Evolutionary conservation across 2,888 invertebrate genomes (phyloP), one percentile per base, ranked within the genome.

Genomic region (Aporophyla lueneburgensis): DNA sequence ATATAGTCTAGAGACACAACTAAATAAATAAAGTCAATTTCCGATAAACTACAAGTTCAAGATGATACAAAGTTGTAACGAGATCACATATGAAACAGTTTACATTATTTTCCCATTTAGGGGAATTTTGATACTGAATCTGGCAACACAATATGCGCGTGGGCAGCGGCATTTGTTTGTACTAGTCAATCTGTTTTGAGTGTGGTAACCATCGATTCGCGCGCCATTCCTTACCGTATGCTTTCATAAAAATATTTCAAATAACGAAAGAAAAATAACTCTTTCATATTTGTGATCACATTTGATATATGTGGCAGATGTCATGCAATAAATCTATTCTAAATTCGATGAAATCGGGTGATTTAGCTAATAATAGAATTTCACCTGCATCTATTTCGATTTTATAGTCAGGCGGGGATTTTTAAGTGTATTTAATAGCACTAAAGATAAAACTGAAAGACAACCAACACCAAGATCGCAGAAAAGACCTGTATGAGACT

Each of bases 181-280:
- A 80, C 74, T 79, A 88, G 76, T 80, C 80, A 78, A 83, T 85
- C 79, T 88, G 88, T 81, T 88, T 86, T 73, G 75, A 85, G 83
- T 86, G 83, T 86, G 85, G 88, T 85, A 79, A 86, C 83, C 74
- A 59, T 88, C 83, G 81, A 83, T 83, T 80, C 77, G 72, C 85
- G 66, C 78, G 51, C 62, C 67, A 61, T 83, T 75, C 71, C 76
- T 81, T 76, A 83, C 63, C 46, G 67, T 58, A 58, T 63, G 70
- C 66, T 81, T 86, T 80, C 74, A 86, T 87, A 84, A 83, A 81
- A 86, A 80, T 79, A 76, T 70, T 77, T 80, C 40, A 65, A 74
- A 73, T 70, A 78, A 70, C 72, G 79, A 83, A 82, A 78, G 68
- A 75, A 72, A 66, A 79, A 76, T 33, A 73, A 58, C 54, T 62